Conservation (phyloP, 92 coral and sea anemone genomes). For the Parazoanthus swiftii region DNA sequence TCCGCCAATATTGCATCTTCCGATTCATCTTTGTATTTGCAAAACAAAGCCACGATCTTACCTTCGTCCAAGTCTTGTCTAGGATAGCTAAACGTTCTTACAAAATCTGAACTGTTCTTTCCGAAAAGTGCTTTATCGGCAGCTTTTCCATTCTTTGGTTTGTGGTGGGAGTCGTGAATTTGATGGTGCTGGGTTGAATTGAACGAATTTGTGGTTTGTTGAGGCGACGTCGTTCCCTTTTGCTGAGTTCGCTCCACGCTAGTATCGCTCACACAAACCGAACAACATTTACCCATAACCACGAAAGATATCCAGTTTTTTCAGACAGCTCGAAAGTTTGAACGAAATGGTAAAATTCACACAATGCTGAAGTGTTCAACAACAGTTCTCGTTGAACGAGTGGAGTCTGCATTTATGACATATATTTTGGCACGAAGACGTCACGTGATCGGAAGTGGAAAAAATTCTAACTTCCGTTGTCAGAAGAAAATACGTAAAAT, state of each 20-base stretch:
- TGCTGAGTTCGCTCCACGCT: slow-evolving; percentile 67
- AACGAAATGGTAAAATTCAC: slow-evolving; percentile 9
- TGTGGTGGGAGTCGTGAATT: slow-evolving; percentile 66
- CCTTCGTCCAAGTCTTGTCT: slow-evolving; percentile 84
- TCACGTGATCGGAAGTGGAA: slow-evolving; percentile 91
- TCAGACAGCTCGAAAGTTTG: slow-evolving; percentile 6
- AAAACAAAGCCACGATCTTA: slow-evolving; percentile 79
- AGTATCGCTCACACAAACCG: slow-evolving; percentile 79
- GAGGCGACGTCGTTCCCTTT: slow-evolving; percentile 55
- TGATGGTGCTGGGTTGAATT: slow-evolving; percentile 70
- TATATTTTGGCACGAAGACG: slow-evolving; percentile 55
- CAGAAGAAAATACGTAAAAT: too few species aligned
- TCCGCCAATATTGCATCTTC: slow-evolving; percentile 97
- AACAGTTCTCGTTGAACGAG: slow-evolving; percentile 14
- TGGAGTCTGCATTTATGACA: slow-evolving; percentile 59
- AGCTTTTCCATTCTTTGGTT: slow-evolving; percentile 67
- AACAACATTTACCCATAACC: slow-evolving; percentile 96
- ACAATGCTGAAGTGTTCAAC: slow-evolving; percentile 37
- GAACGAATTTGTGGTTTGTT: slow-evolving; percentile 71
- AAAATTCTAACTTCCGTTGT: slow-evolving; percentile 19
- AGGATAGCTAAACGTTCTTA: slow-evolving; percentile 77
- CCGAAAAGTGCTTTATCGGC: slow-evolving; percentile 75
- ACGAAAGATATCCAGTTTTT: slow-evolving; percentile 46
- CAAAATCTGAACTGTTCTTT: slow-evolving; percentile 66
- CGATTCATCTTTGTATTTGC: slow-evolving; percentile 93